A percentile compares a stretch with the other conserved stretches of the same genome.
These are phyloP conservation scores for Antheraea pernyi DNA, from an alignment of 1,140 invertebrate genomes.

Conservation along the genomic window DNA sequence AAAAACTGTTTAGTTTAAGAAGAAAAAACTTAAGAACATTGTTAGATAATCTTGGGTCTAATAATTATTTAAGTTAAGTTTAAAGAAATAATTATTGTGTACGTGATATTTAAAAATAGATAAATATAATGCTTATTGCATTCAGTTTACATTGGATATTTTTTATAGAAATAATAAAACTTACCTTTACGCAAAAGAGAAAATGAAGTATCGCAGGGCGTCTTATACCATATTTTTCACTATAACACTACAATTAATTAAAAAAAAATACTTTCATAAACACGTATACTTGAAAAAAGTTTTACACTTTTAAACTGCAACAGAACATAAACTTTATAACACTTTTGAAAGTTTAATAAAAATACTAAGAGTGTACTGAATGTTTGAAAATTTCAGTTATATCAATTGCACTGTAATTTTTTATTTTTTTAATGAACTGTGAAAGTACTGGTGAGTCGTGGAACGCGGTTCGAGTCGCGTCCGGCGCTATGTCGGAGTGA, in stretches of 20 bases:
- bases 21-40: too few species aligned
- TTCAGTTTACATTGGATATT: too few species aligned
- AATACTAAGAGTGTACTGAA: not conserved
- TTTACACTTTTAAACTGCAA: not conserved
- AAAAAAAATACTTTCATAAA: not conserved
- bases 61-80: too few species aligned
- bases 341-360: not conserved
- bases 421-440: not conserved
- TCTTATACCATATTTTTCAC: not conserved
- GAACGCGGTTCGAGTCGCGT: conserved; percentile 16
- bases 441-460: conserved; percentile 8
- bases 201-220: not conserved
- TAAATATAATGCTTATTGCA: too few species aligned
- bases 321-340: not conserved
- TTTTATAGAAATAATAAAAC: not conserved
- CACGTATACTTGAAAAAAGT: not conserved
- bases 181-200: not conserved
- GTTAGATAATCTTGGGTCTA: too few species aligned
- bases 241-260: not conserved
- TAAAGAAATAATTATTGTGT: too few species aligned
- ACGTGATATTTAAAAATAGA: too few species aligned
- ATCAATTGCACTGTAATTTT: not conserved
- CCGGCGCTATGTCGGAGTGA: conserved; percentile 33
- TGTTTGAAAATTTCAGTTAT: not conserved
- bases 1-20: too few species aligned